Evolutionary conservation across 2,113 vertebrate species (phyloP), one percentile per base, ranked within the genome.

Genomic region (Taurulus bubalis): DNA sequence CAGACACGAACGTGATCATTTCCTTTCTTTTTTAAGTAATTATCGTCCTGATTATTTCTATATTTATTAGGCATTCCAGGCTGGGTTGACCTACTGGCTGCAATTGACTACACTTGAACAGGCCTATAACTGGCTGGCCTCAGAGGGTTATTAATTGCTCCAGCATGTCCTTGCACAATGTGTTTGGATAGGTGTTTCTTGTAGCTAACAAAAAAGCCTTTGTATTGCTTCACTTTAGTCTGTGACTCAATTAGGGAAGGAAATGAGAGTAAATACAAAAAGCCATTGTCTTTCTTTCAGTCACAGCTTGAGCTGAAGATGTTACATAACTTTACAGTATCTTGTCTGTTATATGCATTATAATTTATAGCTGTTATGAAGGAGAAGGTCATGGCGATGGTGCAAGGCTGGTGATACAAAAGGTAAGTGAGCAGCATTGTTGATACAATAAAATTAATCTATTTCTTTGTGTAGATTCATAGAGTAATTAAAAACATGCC

Each of bases 161-260:
- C 89, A 93, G 86, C 86, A 91, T 92, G 89, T 87, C 89, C 88
- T 93, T 83, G 82, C 90, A 93, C 94, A 88, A 88, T 94, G 89
- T 96, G 95, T 97, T 96, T 96, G 95, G 91, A 94, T 96, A 95
- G 67, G 92, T 94, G 93, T 92, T 95, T 91, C 92, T 91, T 88
- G 84, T 93, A 82, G 90, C 92, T 94, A 92, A 95, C 93, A 95
- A 90, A 92, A 93, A 94, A 90, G 83, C 89, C 91, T 95, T 94
- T 95, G 94, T 95, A 85, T 79, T 65, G 75, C 90, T 92, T 95
- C 85, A 94, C 94, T 95, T 95, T 92, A 89, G 90, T 93, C 93
- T 85, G 87, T 92, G 90, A 95, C 94, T 95, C 95, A 94, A 95
- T 96, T 95, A 94, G 94, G 95, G 95, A 95, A 96, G 95, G 94